Conservation (phyloP, 2,113 vertebrate genomes). For the Zapornia atra region DNA sequence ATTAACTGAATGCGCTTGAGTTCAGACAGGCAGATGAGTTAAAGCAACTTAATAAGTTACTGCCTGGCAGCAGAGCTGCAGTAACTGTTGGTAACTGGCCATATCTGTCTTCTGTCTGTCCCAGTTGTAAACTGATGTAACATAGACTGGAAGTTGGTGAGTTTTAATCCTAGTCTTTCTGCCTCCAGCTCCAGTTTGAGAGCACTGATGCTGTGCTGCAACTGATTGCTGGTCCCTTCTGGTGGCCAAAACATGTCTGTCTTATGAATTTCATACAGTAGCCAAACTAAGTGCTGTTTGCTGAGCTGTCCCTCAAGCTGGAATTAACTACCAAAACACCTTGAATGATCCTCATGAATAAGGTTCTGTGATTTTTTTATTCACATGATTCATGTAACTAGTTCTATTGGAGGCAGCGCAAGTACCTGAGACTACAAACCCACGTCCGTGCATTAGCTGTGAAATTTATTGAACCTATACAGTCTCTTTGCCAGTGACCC, state of each 20-base stretch:
- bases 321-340: neutral
- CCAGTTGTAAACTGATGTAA: neutral
- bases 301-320: neutral
- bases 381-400: neutral
- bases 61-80: slow-evolving; percentile 23
- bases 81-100: neutral
- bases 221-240: neutral
- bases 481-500: neutral
- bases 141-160: neutral
- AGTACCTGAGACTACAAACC: neutral
- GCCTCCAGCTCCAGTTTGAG: neutral
- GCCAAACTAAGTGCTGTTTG: neutral
- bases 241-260: neutral
- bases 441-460: no score
- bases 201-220: neutral
- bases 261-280: neutral
- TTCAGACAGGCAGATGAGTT: slow-evolving; percentile 44
- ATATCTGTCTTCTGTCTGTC: neutral
- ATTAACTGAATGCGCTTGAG: slow-evolving; percentile 8
- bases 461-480: neutral
- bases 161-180: neutral
- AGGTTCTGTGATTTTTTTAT: neutral
- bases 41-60: neutral
- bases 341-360: neutral
- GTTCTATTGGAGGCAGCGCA: neutral